Percentiles rank a stretch among this genome's conserved stretches.
These are phyloP conservation scores for Chaetura pelagica DNA, from an alignment of 2,113 vertebrate species.

Conservation along the genomic window DNA sequence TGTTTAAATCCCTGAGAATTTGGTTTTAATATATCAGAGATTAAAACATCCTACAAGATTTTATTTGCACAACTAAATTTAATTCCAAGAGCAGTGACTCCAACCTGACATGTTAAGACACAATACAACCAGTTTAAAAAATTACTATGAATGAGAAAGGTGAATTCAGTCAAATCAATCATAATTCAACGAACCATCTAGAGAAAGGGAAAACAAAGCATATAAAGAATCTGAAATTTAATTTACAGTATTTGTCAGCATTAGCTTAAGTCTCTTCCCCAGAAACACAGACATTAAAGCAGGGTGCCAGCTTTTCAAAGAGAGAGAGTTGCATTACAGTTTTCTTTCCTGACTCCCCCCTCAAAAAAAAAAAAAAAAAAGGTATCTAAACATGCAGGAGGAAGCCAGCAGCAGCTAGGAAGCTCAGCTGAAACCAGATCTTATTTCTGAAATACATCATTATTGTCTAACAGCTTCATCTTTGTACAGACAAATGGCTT, in stretches of 20 bases:
- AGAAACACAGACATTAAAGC: neutral
- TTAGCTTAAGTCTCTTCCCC: neutral
- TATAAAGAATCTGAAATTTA: neutral
- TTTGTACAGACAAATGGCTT: neutral
- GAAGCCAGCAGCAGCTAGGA: neutral
- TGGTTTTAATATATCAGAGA: neutral
- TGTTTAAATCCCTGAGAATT: neutral
- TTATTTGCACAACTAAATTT: neutral
- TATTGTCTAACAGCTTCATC: neutral
- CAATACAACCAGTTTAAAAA: neutral
- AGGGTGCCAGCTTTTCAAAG: neutral
- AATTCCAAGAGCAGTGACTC: neutral
- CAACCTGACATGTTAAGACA: neutral
- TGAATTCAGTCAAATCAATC: neutral
- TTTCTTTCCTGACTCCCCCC: fast-evolving
- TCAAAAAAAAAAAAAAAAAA: too few relatives aligned
- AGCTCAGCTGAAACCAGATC: neutral
- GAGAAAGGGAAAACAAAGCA: neutral
- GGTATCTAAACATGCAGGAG: neutral
- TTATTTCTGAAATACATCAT: neutral
- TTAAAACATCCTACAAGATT: neutral
- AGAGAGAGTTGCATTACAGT: neutral
- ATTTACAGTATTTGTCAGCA: neutral
- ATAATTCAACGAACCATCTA: neutral
- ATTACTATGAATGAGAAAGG: neutral